Evolutionary conservation across 2,113 vertebrate species (phyloP).

Genomic region (Carassius carassius): DNA sequence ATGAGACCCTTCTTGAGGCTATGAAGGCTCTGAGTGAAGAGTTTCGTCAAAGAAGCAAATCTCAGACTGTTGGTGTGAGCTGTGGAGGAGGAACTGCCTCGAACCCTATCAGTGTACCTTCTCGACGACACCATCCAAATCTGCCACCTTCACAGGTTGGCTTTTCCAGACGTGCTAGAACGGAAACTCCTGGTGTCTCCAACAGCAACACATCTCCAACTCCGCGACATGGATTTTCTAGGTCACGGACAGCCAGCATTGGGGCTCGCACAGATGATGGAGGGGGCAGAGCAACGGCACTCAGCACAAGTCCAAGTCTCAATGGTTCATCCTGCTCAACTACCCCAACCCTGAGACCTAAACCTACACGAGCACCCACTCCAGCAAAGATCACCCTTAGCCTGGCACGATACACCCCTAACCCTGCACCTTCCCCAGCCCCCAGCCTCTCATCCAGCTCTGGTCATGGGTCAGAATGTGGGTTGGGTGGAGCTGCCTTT

Average conservation of each 20-base stretch:
- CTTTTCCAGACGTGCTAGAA: constrained; percentile 77
- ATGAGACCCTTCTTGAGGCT: constrained; percentile 82
- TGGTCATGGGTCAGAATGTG: constrained; percentile 79
- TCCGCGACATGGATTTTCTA: constrained; percentile 70
- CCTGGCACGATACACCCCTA: constrained; percentile 76
- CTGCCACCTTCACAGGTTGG: constrained; percentile 73
- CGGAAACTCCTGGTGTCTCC: constrained; percentile 72
- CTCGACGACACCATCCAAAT: constrained; percentile 71
- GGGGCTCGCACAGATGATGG: constrained; percentile 74
- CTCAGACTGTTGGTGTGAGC: constrained; percentile 76
- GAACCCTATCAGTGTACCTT: constrained; percentile 79
- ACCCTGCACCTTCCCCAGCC: constrained; percentile 72
- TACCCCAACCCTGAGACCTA: constrained; percentile 75
- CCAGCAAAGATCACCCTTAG: constrained; percentile 80
- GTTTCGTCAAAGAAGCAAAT: constrained; percentile 80
- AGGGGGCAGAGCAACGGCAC: constrained; percentile 65
- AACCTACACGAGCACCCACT: constrained; percentile 77
- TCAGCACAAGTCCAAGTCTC: constrained; percentile 78
- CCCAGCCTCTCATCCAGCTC: constrained; percentile 77
- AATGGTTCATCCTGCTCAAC: constrained; percentile 78
- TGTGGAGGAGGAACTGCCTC: constrained; percentile 78
- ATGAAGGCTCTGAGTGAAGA: constrained; percentile 84
- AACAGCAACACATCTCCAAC: constrained; percentile 78
- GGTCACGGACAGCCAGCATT: constrained; percentile 77
- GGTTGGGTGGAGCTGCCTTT: constrained; percentile 72